Evolutionary conservation across 2,888 invertebrate genomes (phyloP), one percentile per base, ranked within the genome.

Genomic region (Tenthredo distinguenda): DNA sequence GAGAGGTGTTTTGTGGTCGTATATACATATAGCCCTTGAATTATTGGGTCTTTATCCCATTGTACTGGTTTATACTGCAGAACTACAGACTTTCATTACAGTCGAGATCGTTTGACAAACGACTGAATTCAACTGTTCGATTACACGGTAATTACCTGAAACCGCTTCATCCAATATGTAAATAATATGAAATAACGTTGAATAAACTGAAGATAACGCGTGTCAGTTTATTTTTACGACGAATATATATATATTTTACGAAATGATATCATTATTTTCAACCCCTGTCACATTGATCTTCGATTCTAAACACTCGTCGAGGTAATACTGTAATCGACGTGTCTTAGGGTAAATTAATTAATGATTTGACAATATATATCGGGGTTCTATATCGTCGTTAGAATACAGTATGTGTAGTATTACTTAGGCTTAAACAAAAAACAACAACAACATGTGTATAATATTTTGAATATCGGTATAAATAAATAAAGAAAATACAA

Each of bases 401-500:
- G 26, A 15, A 55, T 31, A 55, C n/a, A 77, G 55, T 21, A 62
- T 62, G 40, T 34, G 37, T 79, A 79, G 79, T 79, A 79, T 79
- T 58, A 79, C 37, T 58, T 55, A 79, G 50, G 18, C 15, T 79
- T 79, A 81, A 40, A 81, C 10, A 15, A 21, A 74, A 40, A 40
- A 26, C 55, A 58, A n/a, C 31, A 12, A n/a, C 7, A 77, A 31
- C 12, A 47, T 31, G 18, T 81, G 81, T 81, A 81, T 40, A 81
- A 81, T 81, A 81, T 81, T 81, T 81, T 81, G 81, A 81, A 81
- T 81, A 81, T 81, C 62, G 15, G 4, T 81, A 62, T 18, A 58
- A 77, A 62, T 62, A 81, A 62, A 81, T 72, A 15, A 74, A 62
- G 12, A 43, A 74, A 43, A 71, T 71, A 9, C 18, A 43, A 21